These are phyloP conservation scores for Hylia prasina DNA, from an alignment of 2,113 vertebrate species.

Conservation along the genomic window DNA sequence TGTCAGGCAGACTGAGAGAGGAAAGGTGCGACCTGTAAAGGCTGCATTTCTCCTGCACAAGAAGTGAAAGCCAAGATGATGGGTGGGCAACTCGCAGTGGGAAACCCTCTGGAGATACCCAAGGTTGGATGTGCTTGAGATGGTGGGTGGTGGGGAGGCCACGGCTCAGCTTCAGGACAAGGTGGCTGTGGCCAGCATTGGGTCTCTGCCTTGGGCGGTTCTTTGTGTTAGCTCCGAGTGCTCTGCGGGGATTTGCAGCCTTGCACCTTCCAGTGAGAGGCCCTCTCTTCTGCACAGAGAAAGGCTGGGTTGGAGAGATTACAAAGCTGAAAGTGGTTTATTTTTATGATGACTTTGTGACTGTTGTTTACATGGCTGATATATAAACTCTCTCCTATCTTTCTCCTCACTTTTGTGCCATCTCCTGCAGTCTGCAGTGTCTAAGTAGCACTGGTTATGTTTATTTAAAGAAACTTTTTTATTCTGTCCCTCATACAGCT, in stretches of 20 bases:
- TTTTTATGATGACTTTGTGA: background rate
- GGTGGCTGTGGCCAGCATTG: fast-evolving
- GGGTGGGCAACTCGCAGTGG: background rate
- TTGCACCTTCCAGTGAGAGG: background rate
- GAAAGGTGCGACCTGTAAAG: background rate
- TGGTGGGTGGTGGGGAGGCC: background rate
- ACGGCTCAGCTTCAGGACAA: background rate
- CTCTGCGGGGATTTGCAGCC: background rate
- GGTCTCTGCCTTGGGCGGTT: background rate
- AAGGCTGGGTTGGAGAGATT: background rate
- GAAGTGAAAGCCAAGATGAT: background rate
- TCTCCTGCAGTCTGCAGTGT: background rate
- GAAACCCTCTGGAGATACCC: background rate
- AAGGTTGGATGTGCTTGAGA: background rate
- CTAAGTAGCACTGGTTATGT: background rate
- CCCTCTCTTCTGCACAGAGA: background rate
- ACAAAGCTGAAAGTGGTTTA: background rate
- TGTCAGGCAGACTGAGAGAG: background rate
- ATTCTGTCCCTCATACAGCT: background rate
- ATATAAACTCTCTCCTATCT: background rate
- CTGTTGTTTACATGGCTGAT: background rate
- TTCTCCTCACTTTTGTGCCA: background rate
- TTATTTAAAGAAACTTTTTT: background rate
- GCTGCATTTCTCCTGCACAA: background rate
- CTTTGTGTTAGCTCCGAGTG: background rate